Percentiles rank a stretch among this genome's conserved stretches.
Conservation (phyloP, 2,888 invertebrate genomes). For the Microctonus brassicae region DNA sequence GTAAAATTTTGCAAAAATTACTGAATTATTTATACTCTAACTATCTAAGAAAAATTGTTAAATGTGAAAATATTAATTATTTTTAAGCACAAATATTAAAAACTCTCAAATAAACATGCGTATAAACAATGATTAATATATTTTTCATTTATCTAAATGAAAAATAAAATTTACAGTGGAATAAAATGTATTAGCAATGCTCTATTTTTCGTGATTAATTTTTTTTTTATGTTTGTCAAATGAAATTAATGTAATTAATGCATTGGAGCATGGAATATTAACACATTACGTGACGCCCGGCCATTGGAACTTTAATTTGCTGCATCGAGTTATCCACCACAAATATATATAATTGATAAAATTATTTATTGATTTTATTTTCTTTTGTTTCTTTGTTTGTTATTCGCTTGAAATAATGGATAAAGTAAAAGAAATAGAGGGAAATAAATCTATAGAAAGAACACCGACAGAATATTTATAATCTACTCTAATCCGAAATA, state of each 20-base stretch:
- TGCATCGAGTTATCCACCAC: constrained; percentile 34
- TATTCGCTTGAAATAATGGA: constrained; percentile 7
- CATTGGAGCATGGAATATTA: not conserved
- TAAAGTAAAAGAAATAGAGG: constrained; percentile 34
- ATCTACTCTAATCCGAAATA: constrained; percentile 68
- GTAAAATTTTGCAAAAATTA: not conserved
- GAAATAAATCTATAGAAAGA: constrained; percentile 42
- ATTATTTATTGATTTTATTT: too few relatives aligned
- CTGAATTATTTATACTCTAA: not conserved
- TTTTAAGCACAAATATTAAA: not conserved
- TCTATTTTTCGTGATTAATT: not conserved
- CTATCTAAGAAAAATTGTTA: not conserved
- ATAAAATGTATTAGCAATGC: not conserved
- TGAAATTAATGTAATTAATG: constrained; percentile 4
- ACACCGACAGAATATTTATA: constrained; percentile 49
- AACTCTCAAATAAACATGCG: not conserved
- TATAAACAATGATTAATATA: not conserved
- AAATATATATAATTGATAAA: constrained; percentile 15
- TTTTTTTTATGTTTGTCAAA: constrained; percentile 14
- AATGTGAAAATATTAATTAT: not conserved
- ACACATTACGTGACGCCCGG: constrained; percentile 30
- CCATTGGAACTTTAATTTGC: constrained; percentile 42
- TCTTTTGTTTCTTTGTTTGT: not conserved
- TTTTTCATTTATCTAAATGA: not conserved
- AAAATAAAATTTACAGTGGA: not conserved